phyloP scores from a whole-genome alignment of 2,888 invertebrate species.

The Ophioninae sp. region DNA sequence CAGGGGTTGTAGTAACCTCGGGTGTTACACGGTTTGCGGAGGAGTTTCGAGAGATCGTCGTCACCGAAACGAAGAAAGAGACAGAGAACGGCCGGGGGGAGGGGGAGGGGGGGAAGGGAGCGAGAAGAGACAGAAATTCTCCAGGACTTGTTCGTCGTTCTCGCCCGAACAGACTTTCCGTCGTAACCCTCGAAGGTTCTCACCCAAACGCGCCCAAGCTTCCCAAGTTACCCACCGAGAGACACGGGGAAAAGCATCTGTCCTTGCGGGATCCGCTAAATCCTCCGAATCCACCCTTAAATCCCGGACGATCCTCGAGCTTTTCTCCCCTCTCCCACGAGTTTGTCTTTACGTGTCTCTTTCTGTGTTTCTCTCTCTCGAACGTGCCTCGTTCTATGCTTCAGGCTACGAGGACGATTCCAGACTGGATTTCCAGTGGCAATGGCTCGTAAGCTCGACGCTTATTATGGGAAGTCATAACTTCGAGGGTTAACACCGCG shows the following conservation, averaged over 20 bases:
- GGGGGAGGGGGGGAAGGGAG: conserved; percentile 10
- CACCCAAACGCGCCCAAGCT: conserved; percentile 53
- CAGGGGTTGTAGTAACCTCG: conserved; percentile 58
- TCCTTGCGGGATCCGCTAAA: conserved; percentile 73
- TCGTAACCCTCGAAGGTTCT: conserved; percentile 39
- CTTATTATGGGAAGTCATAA: conserved; percentile 71
- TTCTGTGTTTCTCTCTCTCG: conserved; percentile 7
- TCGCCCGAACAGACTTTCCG: conserved; percentile 59
- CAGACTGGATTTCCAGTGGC: conserved; percentile 6
- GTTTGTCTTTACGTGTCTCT: neutral
- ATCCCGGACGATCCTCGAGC: conserved; percentile 72
- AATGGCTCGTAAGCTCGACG: conserved; percentile 50
- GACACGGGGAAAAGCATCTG: conserved; percentile 75
- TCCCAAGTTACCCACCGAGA: conserved; percentile 67
- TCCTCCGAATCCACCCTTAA: conserved; percentile 73
- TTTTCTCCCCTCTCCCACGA: conserved; percentile 38
- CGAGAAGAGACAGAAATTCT: conserved; percentile 62
- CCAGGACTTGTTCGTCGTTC: conserved; percentile 61
- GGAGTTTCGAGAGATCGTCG: conserved; percentile 49
- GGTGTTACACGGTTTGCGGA: conserved; percentile 58
- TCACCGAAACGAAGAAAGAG: conserved; percentile 67
- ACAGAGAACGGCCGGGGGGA: conserved; percentile 25
- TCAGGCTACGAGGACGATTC: neutral
- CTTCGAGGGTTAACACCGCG: conserved; percentile 70
- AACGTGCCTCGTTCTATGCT: conserved; percentile 10